phyloP scores from a whole-genome alignment of 2,797 vertebrate genomes.

The Clangula hyemalis region DNA sequence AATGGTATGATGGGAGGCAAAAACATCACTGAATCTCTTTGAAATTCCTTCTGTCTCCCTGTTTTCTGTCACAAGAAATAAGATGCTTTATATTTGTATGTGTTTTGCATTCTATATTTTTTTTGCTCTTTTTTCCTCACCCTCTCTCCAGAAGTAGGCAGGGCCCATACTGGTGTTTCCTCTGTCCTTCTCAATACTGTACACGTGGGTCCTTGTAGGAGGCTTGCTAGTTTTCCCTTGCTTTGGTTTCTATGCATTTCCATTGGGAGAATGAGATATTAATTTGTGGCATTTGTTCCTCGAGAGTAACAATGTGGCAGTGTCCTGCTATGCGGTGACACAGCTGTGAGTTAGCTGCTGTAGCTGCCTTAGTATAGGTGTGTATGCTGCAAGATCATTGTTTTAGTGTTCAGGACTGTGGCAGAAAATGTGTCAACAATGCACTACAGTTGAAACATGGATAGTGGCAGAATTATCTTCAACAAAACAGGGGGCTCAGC shows the following conservation, averaged over 20 bases:
- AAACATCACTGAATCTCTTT: neutral
- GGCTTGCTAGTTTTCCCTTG: neutral
- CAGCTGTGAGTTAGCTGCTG: neutral
- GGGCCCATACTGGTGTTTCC: rapidly evolving
- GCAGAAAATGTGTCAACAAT: neutral
- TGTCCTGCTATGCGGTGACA: neutral
- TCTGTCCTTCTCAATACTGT: rapidly evolving
- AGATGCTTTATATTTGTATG: neutral
- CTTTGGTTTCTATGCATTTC: neutral
- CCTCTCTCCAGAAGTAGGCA: neutral
- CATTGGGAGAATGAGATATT: neutral
- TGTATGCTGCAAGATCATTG: rapidly evolving
- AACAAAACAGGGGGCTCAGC: neutral
- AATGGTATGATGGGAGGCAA: neutral
- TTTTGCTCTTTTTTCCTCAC: neutral
- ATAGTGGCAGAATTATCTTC: neutral
- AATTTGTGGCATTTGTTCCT: neutral
- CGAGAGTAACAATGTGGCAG: rapidly evolving
- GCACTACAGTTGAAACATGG: neutral
- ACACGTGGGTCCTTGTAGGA: rapidly evolving
- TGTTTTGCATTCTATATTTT: neutral
- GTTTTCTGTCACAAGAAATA: neutral
- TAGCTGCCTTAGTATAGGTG: neutral
- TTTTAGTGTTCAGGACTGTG: neutral
- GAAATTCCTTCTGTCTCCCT: neutral